Conservation (phyloP, 2,113 vertebrate species). For the Apistogramma diplotaenia region DNA sequence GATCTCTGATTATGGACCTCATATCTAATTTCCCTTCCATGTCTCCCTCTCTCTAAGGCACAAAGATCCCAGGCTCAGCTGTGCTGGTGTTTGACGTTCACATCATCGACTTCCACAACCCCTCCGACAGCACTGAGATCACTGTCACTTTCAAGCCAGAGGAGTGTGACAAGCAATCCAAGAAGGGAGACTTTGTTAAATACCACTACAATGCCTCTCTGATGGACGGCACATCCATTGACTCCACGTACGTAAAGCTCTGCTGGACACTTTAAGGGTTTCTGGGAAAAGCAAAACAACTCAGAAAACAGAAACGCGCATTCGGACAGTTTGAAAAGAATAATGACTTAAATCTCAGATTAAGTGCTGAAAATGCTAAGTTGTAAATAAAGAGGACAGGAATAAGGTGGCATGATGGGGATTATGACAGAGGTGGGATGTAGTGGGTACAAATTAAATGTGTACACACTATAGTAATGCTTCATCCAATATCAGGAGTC, state of each 20-base stretch:
- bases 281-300: neutral
- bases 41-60: constrained; percentile 67
- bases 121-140: constrained; percentile 82
- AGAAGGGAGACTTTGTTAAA: constrained; percentile 95
- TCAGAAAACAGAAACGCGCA: neutral
- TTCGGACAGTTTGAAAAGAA: neutral
- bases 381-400: too few species aligned
- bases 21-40: too few species aligned
- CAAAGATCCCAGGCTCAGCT: constrained; percentile 93
- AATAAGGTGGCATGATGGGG: too few species aligned
- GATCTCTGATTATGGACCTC: too few species aligned
- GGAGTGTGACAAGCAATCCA: constrained; percentile 81
- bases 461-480: too few species aligned
- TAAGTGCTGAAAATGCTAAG: too few species aligned
- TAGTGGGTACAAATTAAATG: too few species aligned
- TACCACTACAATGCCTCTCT: constrained; percentile 96
- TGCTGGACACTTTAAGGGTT: neutral
- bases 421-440: too few species aligned
- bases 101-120: constrained; percentile 97
- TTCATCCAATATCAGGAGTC: too few species aligned
- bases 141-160: constrained; percentile 81
- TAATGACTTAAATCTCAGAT: neutral
- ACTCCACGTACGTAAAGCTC: constrained; percentile 88
- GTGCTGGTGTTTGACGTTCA: constrained; percentile 94
- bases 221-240: constrained; percentile 90